phyloP scores from a whole-genome alignment of 2,113 vertebrate genomes.

The Bungarus multicinctus region DNA sequence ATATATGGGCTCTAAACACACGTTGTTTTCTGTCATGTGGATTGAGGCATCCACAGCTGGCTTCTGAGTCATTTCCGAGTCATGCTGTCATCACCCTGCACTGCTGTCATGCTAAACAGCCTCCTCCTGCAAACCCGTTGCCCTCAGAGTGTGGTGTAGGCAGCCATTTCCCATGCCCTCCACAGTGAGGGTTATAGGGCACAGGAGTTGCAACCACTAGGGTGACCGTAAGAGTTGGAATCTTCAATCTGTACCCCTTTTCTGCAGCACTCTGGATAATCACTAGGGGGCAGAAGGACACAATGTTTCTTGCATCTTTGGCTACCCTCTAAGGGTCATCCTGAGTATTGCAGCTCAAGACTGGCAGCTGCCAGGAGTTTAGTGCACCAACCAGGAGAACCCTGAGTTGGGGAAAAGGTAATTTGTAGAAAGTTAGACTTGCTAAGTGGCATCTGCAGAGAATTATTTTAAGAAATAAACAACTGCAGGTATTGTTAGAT shows the following conservation, averaged over 20 bases:
- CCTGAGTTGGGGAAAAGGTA: not conserved
- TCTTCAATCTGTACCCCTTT: not conserved
- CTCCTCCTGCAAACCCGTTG: not conserved
- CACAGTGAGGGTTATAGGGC: not conserved
- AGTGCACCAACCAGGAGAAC: too few relatives aligned
- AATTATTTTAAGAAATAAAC: not conserved
- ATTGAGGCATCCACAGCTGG: not conserved
- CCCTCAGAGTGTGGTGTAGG: not conserved
- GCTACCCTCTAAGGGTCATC: not conserved
- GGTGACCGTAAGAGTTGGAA: not conserved
- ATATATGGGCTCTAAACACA: not conserved
- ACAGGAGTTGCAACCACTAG: not conserved
- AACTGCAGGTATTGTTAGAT: not conserved
- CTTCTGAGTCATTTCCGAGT: not conserved
- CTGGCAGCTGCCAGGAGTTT: not conserved
- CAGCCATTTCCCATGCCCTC: not conserved
- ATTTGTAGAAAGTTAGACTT: not conserved
- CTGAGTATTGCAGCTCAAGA: not conserved
- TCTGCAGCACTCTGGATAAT: not conserved
- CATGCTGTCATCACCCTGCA: not conserved
- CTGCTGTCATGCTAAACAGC: not conserved
- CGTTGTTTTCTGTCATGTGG: not conserved
- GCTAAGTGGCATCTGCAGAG: not conserved
- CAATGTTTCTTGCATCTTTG: not conserved
- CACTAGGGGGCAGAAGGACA: not conserved